Base-by-base conservation (phyloP, 2,797 vertebrate genomes). In the Intellagama lesueurii region DNA sequence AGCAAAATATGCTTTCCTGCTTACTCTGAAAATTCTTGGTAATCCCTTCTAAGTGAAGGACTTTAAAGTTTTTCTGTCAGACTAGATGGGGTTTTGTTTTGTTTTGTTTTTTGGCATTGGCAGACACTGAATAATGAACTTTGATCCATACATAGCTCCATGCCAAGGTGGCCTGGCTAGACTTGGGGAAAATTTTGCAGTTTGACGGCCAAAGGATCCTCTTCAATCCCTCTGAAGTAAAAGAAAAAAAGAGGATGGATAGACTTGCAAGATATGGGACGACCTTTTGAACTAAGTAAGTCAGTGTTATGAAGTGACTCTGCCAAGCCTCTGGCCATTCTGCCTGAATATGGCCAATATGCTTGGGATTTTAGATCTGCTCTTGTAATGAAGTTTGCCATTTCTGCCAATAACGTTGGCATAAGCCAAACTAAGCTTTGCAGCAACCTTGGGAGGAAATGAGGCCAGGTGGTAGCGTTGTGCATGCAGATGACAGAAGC, bases 361-460 rank as follows among this genome's bases (percentile, higher is more conserved):
- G 56, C 83, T 81, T 85, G 9, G 75, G 19, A n/a, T n/a, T 76
- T 12, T 82, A 47, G 70, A 82, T n/a, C 78, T 81, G 78, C 69
- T 75, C 5, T 86, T 75, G 1, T 81, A 76, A 82, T 75, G 44
- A 28, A 7, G 30, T 81, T 81, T 81, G 83, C 68, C 40, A 76
- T 75, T 85, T 81, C 77, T 81, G 69, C 52, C 56, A 86, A 77
- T 82, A 69, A 60, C 28, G 24, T 86, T 86, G 73, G 24, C n/a
- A 69, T 35, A 86, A 76, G 40, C n/a, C 56, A 86, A 76, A 68
- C 81, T 76, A 82, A 82, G 30, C 60, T n/a, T 69, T 32, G 16
- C 60, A 24, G 26, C 24, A 19, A 68, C 9, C 24, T n/a, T 86
- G 16, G 35, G 56, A 68, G 78, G 78, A 68, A 86, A 89, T 68